Percentiles rank a stretch among this genome's conserved stretches.
Evolutionary conservation across 1,140 invertebrate genomes (phyloP).

Genomic region (Holotrichia oblita): DNA sequence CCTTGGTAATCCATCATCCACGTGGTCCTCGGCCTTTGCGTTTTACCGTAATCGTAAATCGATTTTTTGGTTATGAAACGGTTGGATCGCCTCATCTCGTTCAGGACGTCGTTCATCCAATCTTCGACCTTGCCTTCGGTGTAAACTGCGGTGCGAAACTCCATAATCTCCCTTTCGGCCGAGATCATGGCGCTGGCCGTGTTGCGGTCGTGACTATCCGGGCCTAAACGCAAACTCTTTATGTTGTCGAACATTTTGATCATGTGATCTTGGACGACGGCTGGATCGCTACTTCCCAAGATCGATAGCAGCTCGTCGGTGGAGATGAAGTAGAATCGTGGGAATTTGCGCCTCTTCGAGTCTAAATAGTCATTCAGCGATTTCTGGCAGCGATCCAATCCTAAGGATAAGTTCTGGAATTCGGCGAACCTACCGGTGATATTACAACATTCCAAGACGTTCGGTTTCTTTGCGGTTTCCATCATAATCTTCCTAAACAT

Average conservation of each 20-base stretch:
- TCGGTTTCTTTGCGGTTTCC: constrained; percentile 79
- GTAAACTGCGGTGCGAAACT: constrained; percentile 72
- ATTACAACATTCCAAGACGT: constrained; percentile 81
- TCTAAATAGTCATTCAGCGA: constrained; percentile 90
- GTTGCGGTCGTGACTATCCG: constrained; percentile 69
- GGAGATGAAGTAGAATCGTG: constrained; percentile 92
- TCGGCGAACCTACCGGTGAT: constrained; percentile 76
- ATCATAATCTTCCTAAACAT: constrained; percentile 85
- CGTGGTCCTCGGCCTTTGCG: constrained; percentile 68
- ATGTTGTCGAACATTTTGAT: constrained; percentile 97
- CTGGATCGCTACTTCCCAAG: constrained; percentile 82
- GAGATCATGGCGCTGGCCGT: constrained; percentile 84
- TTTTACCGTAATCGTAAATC: constrained; percentile 83
- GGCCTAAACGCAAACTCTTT: constrained; percentile 72
- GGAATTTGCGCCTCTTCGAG: constrained; percentile 85
- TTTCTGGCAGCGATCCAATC: constrained; percentile 89
- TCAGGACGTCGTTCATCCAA: constrained; percentile 87
- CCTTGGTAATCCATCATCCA: constrained; percentile 92
- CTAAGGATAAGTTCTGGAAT: constrained; percentile 75
- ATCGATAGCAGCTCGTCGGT: constrained; percentile 91
- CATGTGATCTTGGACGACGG: constrained; percentile 88
- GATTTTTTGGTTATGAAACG: constrained; percentile 88
- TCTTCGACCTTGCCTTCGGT: constrained; percentile 78
- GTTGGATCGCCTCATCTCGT: constrained; percentile 86
- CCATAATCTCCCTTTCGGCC: constrained; percentile 86